Percentiles rank a stretch among this genome's conserved stretches.
phyloP scores from a whole-genome alignment of 2,888 invertebrate genomes.

The Rhagonycha lutea region DNA sequence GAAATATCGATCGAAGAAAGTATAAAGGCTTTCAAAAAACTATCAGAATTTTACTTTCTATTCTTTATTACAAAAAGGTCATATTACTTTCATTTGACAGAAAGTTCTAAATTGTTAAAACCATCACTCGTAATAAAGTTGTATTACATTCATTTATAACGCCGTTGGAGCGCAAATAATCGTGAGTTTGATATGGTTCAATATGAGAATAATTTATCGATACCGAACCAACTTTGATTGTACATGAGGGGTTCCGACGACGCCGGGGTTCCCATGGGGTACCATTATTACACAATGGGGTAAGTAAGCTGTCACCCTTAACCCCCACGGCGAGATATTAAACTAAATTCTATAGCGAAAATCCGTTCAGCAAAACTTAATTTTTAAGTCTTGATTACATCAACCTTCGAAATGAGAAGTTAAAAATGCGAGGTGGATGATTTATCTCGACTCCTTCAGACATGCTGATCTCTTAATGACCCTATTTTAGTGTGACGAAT shows the following conservation, averaged over 20 bases:
- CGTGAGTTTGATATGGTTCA: neutral
- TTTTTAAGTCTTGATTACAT: neutral
- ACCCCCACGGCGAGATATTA: neutral
- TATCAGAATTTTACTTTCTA: slow-evolving; percentile 16
- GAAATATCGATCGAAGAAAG: slow-evolving; percentile 14
- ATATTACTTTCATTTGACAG: slow-evolving; percentile 12
- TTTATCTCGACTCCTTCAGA: slow-evolving; percentile 12
- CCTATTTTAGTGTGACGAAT: neutral
- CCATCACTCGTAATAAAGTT: slow-evolving; percentile 2
- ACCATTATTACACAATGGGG: slow-evolving; percentile 8
- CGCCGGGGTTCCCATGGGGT: slow-evolving; percentile 5
- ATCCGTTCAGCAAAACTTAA: neutral
- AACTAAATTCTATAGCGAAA: neutral
- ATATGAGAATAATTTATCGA: slow-evolving; percentile 6
- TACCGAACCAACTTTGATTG: slow-evolving; percentile 10
- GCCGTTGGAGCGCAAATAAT: slow-evolving; percentile 8
- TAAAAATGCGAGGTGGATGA: neutral
- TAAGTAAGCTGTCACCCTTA: slow-evolving; percentile 15
- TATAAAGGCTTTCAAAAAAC: slow-evolving; percentile 10
- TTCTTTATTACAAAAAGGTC: slow-evolving; percentile 12
- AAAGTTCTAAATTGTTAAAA: slow-evolving; percentile 6
- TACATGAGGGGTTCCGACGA: neutral
- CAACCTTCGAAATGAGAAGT: no score
- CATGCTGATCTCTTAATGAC: slow-evolving; percentile 11
- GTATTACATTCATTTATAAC: neutral